phyloP scores from a whole-genome alignment of 2,797 vertebrate genomes.

The Chloroceryle inda region DNA sequence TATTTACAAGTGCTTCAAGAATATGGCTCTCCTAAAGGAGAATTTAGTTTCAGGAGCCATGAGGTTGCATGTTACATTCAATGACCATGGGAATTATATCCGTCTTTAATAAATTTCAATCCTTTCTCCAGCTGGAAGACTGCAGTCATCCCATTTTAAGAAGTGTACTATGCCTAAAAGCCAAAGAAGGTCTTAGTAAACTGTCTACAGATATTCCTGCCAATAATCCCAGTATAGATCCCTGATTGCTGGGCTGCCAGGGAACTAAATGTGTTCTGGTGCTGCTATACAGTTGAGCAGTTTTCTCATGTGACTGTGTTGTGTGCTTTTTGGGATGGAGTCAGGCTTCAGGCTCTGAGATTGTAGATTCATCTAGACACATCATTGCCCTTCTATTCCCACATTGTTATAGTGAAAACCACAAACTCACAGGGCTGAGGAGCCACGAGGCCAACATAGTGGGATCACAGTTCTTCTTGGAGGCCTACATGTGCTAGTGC shows the following conservation, averaged over 20 bases:
- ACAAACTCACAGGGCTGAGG: neutral
- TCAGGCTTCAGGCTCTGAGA: neutral
- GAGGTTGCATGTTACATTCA: neutral
- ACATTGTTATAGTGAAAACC: neutral
- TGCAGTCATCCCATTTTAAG: neutral
- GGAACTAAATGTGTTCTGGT: neutral
- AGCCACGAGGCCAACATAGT: rapidly evolving
- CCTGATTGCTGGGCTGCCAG: neutral
- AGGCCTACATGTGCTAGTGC: rapidly evolving
- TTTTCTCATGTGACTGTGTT: neutral
- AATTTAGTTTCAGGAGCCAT: neutral
- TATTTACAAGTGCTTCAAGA: conserved; percentile 4
- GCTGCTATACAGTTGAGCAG: neutral
- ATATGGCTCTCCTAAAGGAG: neutral
- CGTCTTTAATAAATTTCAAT: neutral
- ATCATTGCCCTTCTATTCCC: neutral
- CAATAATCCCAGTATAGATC: neutral
- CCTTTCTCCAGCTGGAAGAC: neutral
- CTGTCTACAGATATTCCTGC: neutral
- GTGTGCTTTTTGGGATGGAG: rapidly evolving
- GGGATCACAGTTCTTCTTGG: neutral
- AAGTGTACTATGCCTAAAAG: neutral
- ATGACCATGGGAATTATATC: neutral
- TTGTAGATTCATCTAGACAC: neutral
- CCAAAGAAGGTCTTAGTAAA: neutral